Evolutionary conservation across 2,113 vertebrate species (phyloP), one percentile per base, ranked within the genome.

Genomic region (Trochalopteron elliotii): DNA sequence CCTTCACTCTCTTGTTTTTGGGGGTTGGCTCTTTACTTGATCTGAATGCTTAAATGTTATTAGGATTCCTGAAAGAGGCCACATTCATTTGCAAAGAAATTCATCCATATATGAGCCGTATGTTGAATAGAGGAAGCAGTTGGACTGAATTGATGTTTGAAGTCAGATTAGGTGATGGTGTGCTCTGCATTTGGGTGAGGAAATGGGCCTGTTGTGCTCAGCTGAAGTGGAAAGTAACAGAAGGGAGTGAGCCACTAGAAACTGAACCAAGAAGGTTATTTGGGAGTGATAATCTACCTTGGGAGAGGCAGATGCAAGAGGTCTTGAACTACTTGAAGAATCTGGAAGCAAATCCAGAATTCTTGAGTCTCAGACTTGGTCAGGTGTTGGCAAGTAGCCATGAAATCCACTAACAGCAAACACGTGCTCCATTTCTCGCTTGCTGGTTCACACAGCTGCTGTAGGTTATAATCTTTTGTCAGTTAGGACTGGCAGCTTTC

Each of bases 361-460:
- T 92, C 45, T 33, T 27, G 37, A 56, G 53, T 72, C 28, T 76
- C 31, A 67, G 57, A 45, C 13, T 85, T 69, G 6, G 44, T 72
- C 65, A 83, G 53, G 9, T 83, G 18, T 45, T 94, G 88, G 70
- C 59, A 69, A 69, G 15, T 55, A 39, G 75, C 88, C 70, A 35
- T 22, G 21, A 74, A 69, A 92, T 83, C 37, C 75, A 69, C 70
- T 65, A n/a, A 15, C 9, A 79, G 77, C 65, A 72, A 60, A 31
- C 19, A 16, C 1, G 1, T 77, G 33, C 45, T 87, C 47, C 44
- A 5, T 92, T 97, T 86, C 19, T 75, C 19, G 64, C 57, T 79
- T 69, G 42, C 49, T 91, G 24, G 44, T 59, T 93, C 67, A 61
- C 57, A 83, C 78, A 93, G 75, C 94, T 96, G 95, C 42, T 95